Base-by-base conservation (phyloP, 2,797 vertebrate genomes). In the Scleropages formosus region DNA sequence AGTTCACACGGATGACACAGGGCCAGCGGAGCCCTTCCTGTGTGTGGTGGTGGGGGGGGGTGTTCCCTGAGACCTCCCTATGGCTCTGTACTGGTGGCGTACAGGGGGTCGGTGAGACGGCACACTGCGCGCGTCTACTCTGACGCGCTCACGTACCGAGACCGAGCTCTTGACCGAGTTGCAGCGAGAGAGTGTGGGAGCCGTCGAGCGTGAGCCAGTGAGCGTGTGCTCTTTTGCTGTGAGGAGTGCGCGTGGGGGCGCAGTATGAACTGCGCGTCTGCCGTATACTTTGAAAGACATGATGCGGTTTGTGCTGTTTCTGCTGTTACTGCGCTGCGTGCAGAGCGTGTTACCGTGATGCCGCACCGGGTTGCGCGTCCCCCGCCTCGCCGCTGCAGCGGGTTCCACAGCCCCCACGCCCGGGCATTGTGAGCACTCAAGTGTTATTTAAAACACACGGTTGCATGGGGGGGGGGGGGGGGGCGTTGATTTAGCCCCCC, bases 381-480 rank as follows among this genome's bases (percentile, higher is more conserved):
- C 24, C 0, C 7, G 62, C 6, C 31, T 39, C 31, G 6, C 31
- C 39, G 31, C 31, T 39, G 31, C 31, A 39, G 31, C 31, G 6
- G 31, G 31, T 39, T 39, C 31, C 6, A 31, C 31, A 39, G 31
- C 31, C 31, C 31, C 31, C 31, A 39, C 31, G 18, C 44, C 16
- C 65, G 53, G 47, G 76, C 79, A 72, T 77, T 72, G 75, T 60
- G 16, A 68, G 59, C 51, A 60, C 11, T 16, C n/a, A n/a, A 73
- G 56, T 77, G 49, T 77, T 77, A 81, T 77, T 80, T 82, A 79
- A 78, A 76, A 70, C 64, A 46, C 39, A 39, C 31, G 44, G 64
- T 22, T 56, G 51, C 72, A 72, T 67, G 24, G 75, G 76, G 3
- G 31, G 67, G 8, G 75, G 76, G 67, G 24, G 75, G 76, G 3